Evolutionary conservation across 2,888 invertebrate genomes (phyloP).

Genomic region (Cephus spinipes): DNA sequence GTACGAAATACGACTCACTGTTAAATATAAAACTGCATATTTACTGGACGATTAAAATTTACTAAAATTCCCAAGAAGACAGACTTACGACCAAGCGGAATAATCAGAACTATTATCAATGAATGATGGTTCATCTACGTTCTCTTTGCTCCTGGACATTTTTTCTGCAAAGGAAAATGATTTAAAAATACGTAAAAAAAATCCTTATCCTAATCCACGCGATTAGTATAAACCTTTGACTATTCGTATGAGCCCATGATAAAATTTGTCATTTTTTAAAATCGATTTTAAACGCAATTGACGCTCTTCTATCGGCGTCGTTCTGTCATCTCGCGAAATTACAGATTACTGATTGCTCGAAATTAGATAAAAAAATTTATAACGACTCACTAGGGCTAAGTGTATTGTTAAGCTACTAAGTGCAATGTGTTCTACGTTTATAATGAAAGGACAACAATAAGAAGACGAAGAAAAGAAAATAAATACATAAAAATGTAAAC

Average conservation of each 20-base stretch:
- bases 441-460: conserved; percentile 13
- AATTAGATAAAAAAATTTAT: conserved; percentile 16
- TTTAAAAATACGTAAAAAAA: not conserved
- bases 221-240: not conserved
- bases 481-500: conserved; percentile 21
- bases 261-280: not conserved
- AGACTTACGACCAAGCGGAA: not conserved
- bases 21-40: not conserved
- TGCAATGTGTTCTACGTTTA: conserved; percentile 19
- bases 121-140: not conserved
- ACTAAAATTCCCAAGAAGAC: not conserved
- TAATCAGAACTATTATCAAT: not conserved
- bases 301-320: not conserved
- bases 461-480: not conserved
- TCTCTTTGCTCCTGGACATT: not conserved
- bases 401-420: too few relatives aligned
- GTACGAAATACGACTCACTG: conserved; percentile 13
- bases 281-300: not conserved
- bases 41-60: not conserved
- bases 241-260: not conserved
- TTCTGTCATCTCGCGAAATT: not conserved
- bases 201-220: not conserved
- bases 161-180: not conserved
- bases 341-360: not conserved
- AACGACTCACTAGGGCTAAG: too few relatives aligned